Percentiles rank a stretch among this genome's conserved stretches.
Conservation (phyloP, 2,113 vertebrate species). For the Sylvia atricapilla region DNA sequence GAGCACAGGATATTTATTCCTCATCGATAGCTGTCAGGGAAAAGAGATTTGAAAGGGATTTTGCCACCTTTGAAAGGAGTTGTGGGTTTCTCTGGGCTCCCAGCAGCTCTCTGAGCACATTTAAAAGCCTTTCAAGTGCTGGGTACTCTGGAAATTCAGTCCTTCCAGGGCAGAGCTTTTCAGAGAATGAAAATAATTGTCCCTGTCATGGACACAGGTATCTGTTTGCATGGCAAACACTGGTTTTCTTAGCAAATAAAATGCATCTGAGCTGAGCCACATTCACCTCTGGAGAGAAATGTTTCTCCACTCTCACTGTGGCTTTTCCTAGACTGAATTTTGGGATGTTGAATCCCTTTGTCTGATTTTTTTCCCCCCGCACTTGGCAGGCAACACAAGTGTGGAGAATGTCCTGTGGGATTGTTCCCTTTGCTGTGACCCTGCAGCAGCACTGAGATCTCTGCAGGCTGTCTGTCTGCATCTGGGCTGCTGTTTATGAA, state of each 20-base stretch:
- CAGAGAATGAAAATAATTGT: background rate
- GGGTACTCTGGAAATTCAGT: background rate
- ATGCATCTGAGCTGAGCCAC: accelerated
- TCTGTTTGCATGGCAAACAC: background rate
- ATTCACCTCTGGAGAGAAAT: accelerated
- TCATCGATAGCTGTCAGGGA: background rate
- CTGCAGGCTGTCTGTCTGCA: background rate
- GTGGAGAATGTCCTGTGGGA: accelerated
- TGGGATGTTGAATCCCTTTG: background rate
- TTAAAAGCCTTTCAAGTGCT: background rate
- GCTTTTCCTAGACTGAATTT: background rate
- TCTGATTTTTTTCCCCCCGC: background rate
- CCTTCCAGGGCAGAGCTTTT: background rate
- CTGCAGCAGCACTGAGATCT: background rate
- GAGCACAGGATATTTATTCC: background rate
- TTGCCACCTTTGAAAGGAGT: background rate
- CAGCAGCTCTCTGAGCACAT: background rate
- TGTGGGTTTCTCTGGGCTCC: background rate
- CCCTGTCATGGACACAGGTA: background rate
- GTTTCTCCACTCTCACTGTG: background rate
- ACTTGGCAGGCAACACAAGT: background rate
- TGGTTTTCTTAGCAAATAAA: background rate
- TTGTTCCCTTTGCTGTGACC: background rate
- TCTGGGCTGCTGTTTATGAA: background rate
- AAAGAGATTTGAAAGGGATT: background rate